These are phyloP conservation scores for Melinaea marsaeus DNA, from an alignment of 2,888 invertebrate genomes.

Conservation along the genomic window DNA sequence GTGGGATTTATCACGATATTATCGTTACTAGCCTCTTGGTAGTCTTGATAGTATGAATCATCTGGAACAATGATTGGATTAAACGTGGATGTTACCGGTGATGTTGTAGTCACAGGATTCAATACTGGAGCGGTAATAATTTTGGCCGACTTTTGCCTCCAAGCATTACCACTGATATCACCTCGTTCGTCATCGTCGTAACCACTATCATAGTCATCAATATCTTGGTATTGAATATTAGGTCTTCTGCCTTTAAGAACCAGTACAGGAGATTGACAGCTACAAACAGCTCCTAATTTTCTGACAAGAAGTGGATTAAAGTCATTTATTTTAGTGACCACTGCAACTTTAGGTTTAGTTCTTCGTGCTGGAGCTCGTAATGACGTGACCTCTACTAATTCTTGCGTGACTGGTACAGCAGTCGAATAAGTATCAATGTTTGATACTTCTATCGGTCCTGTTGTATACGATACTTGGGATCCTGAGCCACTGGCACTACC, in stretches of 20 bases:
- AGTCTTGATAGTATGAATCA: conserved; percentile 70
- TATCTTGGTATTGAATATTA: conserved; percentile 44
- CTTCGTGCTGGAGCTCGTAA: conserved; percentile 48
- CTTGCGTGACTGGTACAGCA: conserved; percentile 57
- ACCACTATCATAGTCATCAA: conserved; percentile 51
- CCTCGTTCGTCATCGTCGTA: conserved; percentile 53
- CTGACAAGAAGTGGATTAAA: conserved; percentile 83
- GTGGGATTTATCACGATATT: conserved; percentile 48
- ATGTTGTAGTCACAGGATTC: conserved; percentile 43
- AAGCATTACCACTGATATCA: conserved; percentile 49
- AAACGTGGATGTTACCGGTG: conserved; percentile 58
- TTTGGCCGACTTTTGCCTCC: conserved; percentile 49
- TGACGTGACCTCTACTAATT: conserved; percentile 61
- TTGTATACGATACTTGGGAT: conserved; percentile 55
- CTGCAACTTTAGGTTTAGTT: conserved; percentile 72
- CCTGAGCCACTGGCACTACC: conserved; percentile 69
- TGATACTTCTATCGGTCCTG: conserved; percentile 36
- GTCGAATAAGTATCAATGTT: conserved; percentile 40
- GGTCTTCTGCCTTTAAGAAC: conserved; percentile 71
- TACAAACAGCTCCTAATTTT: conserved; percentile 85
- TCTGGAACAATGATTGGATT: conserved; percentile 74
- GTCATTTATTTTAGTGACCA: conserved; percentile 83
- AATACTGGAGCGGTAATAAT: conserved; percentile 36
- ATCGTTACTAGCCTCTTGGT: conserved; percentile 51
- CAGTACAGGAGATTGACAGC: conserved; percentile 80